Evolutionary conservation across 2,797 vertebrate genomes (phyloP).

Genomic region (Anabas testudineus): DNA sequence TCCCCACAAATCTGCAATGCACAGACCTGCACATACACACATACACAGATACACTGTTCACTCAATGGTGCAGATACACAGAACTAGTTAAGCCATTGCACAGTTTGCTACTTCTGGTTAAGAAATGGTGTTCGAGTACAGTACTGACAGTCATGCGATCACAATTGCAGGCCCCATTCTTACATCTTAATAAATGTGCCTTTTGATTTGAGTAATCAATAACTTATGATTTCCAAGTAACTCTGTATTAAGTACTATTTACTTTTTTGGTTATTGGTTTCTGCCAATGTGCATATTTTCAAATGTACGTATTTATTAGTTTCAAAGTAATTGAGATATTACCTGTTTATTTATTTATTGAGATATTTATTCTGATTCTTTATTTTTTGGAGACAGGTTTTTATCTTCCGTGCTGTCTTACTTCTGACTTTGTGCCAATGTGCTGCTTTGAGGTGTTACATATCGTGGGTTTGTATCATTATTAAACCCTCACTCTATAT

Average conservation of each 20-base stretch:
- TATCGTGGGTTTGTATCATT: conserved; percentile 91
- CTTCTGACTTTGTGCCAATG: conserved; percentile 91
- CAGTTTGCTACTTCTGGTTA: conserved; percentile 71
- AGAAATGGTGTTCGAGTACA: conserved; percentile 69
- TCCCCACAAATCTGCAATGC: conserved; percentile 47
- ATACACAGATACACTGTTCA: conserved; percentile 53
- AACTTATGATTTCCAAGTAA: conserved; percentile 86
- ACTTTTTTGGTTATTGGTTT: conserved; percentile 82
- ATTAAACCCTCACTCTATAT: conserved; percentile 92
- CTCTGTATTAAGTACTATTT: conserved; percentile 85
- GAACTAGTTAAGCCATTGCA: conserved; percentile 76
- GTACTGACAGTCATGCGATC: conserved; percentile 76
- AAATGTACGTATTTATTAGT: conserved; percentile 88
- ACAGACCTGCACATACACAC: conserved; percentile 44
- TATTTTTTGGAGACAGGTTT: conserved; percentile 88
- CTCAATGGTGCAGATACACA: conserved; percentile 71
- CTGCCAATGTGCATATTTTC: conserved; percentile 87
- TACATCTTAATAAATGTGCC: conserved; percentile 92
- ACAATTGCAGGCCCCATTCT: conserved; percentile 81
- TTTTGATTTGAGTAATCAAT: conserved; percentile 90
- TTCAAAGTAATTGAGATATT: conserved; percentile 88
- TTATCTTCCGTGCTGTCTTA: conserved; percentile 89
- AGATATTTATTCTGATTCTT: conserved; percentile 89
- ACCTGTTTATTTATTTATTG: conserved; percentile 89
- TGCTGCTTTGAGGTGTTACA: conserved; percentile 92